Evolutionary conservation across 1,140 invertebrate species (phyloP), one percentile per base, ranked within the genome.

Genomic region (Doryteuthis pealeii): DNA sequence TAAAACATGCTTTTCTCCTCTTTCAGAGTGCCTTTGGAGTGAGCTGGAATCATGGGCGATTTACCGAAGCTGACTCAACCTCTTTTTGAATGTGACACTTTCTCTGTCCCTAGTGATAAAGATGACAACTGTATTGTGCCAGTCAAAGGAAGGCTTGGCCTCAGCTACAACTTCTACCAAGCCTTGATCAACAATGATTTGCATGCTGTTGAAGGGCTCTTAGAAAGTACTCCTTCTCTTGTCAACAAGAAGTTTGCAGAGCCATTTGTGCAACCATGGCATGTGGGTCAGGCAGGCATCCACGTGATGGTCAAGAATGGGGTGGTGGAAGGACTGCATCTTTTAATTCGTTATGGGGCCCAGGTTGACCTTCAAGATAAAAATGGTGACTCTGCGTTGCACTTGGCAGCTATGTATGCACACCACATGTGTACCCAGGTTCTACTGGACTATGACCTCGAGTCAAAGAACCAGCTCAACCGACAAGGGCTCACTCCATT

Each of bases 401-500:
- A 81, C 49, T 71, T 81, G 14, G 79, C 79, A 26, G 77, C 78
- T 75, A 82, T 80, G 72, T 72, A 81, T 77, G 82, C 78, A 5
- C 75, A 77, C 54, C 58, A 76, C 62, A 67, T 77, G 45, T 79
- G 78, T 77, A 78, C 76, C 1, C 40, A 76, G 45, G 74, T 75
- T 45, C 77, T 81, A 14, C 65, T 81, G n/a, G 58, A 73, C 18
- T 72, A 70, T 54, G 72, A 80, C 45, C 45, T 49, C 2, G 58
- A 26, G 22, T 75, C 77, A 62, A 79, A 78, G 74, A 77, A 82
- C 70, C 62, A 67, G 22, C 76, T 79, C 35, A 81, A 83, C 67
- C 81, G 77, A 15, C 77, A 80, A 35, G 81, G 81, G 10, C 70
- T 80, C 30, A 83, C 83, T 58, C 78, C 83, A 4, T 71, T 83